Evolutionary conservation across 2,797 vertebrate species (phyloP), one percentile per base, ranked within the genome.

Genomic region (Melanogrammus aeglefinus): DNA sequence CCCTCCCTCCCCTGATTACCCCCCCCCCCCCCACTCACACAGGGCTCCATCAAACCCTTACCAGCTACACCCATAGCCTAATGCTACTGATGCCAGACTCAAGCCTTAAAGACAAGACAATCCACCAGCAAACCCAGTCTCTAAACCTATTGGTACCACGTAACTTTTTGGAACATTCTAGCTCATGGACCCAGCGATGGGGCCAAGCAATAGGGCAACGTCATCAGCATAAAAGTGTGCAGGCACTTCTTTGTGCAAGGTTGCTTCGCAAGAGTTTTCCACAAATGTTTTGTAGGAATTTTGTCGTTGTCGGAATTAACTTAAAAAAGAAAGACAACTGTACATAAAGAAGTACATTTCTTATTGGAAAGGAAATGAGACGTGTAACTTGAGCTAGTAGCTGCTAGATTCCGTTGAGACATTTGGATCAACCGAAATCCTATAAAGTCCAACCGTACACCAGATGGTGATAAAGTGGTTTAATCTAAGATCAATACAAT

Each of bases 221-320:
- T 47, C 36, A 44, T 75, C 78, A 73, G 85, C 76, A 71, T 51
- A 74, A 79, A 69, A 83, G 72, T 72, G 75, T 70, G 27, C 9
- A 76, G 75, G 75, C 80, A 84, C 78, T 80, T 82, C 76, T 79
- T 83, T 81, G 76, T 76, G 75, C n/a, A 71, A 75, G 74, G 78
- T 80, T 82, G 75, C 47, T 77, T 71, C 80, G 78, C 81, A 70
- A 70, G 82, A 83, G 78, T 79, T 79, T 86, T 85, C 79, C 78
- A 71, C 74, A 76, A 81, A 79, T 66, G 77, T 79, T 73, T 74
- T 77, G 80, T 16, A 66, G 66, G 82, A 79, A 84, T 78, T 33
- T 82, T 80, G 63, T 27, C 63, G n/a, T 27, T 3, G 63, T 6
- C n/a, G 31, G 31, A 33, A 33, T 33, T 33, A 57, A 57, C 16